phyloP scores from a whole-genome alignment of 2,113 vertebrate genomes.

The Toxostoma redivivum region DNA sequence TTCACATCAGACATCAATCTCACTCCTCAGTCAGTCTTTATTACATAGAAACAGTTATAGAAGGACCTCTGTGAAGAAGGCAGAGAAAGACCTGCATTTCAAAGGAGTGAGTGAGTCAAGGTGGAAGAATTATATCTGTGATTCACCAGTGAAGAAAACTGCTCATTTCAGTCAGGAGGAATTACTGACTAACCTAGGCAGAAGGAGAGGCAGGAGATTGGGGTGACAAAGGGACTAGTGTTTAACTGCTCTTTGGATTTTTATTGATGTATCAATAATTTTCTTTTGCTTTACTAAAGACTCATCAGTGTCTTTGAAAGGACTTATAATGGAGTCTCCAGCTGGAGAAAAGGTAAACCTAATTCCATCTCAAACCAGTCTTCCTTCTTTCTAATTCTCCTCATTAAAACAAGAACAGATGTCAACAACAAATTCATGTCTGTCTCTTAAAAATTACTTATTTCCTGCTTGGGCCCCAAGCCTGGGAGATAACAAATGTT shows the following conservation, averaged over 20 bases:
- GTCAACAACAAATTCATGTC: background rate
- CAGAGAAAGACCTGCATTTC: slow-evolving; percentile 12
- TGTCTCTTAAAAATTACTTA: background rate
- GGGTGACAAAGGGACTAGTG: background rate
- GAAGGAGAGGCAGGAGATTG: background rate
- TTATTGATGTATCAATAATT: background rate
- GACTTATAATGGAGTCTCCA: background rate
- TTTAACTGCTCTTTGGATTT: slow-evolving; percentile 4
- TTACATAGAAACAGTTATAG: slow-evolving; percentile 30
- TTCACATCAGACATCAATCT: slow-evolving; percentile 9
- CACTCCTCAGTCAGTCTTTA: background rate
- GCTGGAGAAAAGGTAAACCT: background rate
- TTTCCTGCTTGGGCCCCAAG: background rate
- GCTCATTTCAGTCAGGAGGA: background rate
- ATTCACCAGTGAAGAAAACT: slow-evolving; percentile 8
- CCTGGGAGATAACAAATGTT: slow-evolving; percentile 15
- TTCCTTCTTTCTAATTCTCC: background rate
- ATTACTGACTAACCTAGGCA: background rate
- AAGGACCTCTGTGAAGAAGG: slow-evolving; percentile 21
- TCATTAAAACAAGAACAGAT: slow-evolving; percentile 29
- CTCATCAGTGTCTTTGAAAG: background rate
- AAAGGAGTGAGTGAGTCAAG: background rate
- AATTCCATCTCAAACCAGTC: background rate
- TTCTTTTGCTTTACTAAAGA: background rate
- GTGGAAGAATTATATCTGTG: background rate